These are phyloP conservation scores for Pocillopora meandrina DNA, from an alignment of 92 coral and sea anemone species.

Conservation along the genomic window DNA sequence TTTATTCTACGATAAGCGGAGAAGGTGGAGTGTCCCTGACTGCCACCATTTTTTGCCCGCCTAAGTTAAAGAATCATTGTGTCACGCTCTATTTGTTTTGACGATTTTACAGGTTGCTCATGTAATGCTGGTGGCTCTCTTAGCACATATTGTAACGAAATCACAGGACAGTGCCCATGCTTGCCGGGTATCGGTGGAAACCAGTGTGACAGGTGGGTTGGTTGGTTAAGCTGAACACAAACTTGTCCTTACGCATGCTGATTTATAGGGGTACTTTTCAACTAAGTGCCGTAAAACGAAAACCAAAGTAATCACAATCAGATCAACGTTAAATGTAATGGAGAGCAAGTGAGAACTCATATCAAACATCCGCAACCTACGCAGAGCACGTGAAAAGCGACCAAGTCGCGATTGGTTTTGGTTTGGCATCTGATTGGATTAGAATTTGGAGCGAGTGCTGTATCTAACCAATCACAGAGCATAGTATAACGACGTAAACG, in stretches of 20 bases:
- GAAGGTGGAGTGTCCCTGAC: too few relatives aligned
- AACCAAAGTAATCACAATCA: too few relatives aligned
- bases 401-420: not conserved
- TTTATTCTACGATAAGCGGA: too few relatives aligned
- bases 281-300: not conserved
- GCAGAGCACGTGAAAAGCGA: too few relatives aligned
- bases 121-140: conserved; percentile 88
- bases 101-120: conserved; percentile 65
- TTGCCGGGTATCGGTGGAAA: conserved; percentile 74
- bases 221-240: not conserved
- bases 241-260: too few relatives aligned
- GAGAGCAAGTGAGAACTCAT: not conserved
- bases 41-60: not conserved
- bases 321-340: not conserved
- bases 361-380: too few relatives aligned
- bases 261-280: too few relatives aligned
- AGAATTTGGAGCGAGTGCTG: not conserved
- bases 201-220: conserved; percentile 78
- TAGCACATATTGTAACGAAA: conserved; percentile 63
- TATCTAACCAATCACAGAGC: too few relatives aligned
- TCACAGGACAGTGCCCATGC: conserved; percentile 80
- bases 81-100: not conserved
- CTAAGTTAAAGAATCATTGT: not conserved
- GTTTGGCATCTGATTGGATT: not conserved
- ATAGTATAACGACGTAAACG: too few relatives aligned